Evolutionary conservation across 92 coral and sea anemone species (phyloP).

Genomic region (Porites evermanni): DNA sequence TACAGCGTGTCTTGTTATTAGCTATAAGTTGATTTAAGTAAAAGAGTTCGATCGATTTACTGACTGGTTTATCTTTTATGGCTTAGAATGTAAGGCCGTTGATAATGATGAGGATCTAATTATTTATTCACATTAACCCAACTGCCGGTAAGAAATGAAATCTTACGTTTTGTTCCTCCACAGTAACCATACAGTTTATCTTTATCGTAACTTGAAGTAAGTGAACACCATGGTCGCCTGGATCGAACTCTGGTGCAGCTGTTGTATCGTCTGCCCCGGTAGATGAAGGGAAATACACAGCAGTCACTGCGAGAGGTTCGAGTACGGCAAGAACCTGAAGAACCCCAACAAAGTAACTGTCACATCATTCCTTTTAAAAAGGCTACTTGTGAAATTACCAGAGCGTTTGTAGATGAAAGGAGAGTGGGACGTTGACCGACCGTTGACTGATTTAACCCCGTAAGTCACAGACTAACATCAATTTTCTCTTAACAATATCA

Average conservation of each 20-base stretch:
- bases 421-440: too few relatives aligned
- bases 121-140: too few relatives aligned
- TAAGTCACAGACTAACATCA: too few relatives aligned
- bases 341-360: background rate
- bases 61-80: background rate
- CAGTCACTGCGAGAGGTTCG: constrained; percentile 44
- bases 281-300: constrained; percentile 78
- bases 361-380: background rate
- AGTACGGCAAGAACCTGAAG: constrained; percentile 28
- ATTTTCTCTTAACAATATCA: too few relatives aligned
- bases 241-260: constrained; percentile 54
- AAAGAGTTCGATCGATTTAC: background rate
- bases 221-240: constrained; percentile 73
- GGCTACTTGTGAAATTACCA: too few relatives aligned
- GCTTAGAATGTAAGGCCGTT: background rate
- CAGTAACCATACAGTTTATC: constrained; percentile 62
- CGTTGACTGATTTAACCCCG: too few relatives aligned
- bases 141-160: too few relatives aligned
- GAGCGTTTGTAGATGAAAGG: too few relatives aligned
- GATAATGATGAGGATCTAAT: too few relatives aligned
- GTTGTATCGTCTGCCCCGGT: constrained; percentile 55
- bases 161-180: constrained; percentile 44
- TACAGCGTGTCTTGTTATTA: too few relatives aligned
- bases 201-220: constrained; percentile 68
- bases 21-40: too few relatives aligned